phyloP scores from a whole-genome alignment of 2,888 invertebrate genomes.

The Clistopyga incitator region DNA sequence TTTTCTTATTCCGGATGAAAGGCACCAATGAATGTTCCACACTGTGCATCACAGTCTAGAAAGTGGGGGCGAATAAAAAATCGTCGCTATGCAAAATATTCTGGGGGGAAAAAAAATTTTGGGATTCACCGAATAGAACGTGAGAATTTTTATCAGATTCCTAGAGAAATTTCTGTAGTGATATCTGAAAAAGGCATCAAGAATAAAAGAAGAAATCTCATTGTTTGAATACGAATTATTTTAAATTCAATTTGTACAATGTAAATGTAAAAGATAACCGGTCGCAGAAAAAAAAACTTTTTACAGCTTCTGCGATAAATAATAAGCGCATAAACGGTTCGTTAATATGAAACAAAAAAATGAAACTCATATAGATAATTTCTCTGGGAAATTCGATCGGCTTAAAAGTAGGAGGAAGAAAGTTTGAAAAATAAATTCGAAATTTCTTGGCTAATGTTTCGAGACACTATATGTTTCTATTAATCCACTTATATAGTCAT shows the following conservation, averaged over 20 bases:
- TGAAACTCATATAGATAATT: not conserved
- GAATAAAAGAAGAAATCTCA: no score
- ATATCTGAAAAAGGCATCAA: no score
- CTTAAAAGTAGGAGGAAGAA: not conserved
- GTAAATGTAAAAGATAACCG: no score
- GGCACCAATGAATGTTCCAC: not conserved
- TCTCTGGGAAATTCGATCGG: not conserved
- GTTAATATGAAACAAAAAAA: no score
- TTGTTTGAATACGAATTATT: no score
- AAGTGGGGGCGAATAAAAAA: slow-evolving; percentile 38
- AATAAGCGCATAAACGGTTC: no score
- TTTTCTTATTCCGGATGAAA: not conserved
- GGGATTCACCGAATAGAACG: not conserved
- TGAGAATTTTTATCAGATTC: not conserved
- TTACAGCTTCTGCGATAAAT: no score
- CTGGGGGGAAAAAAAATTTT: not conserved
- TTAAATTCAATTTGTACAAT: no score
- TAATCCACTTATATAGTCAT: not conserved
- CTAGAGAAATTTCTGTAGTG: no score
- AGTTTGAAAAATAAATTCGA: not conserved
- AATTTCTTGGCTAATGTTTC: not conserved
- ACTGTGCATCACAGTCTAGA: slow-evolving; percentile 10
- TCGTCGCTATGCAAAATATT: not conserved
- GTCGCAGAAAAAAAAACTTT: no score
- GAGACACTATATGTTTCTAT: not conserved